Evolutionary conservation across 1,140 invertebrate genomes (phyloP), one percentile per base, ranked within the genome.

Genomic region (Neodiprion lecontei): DNA sequence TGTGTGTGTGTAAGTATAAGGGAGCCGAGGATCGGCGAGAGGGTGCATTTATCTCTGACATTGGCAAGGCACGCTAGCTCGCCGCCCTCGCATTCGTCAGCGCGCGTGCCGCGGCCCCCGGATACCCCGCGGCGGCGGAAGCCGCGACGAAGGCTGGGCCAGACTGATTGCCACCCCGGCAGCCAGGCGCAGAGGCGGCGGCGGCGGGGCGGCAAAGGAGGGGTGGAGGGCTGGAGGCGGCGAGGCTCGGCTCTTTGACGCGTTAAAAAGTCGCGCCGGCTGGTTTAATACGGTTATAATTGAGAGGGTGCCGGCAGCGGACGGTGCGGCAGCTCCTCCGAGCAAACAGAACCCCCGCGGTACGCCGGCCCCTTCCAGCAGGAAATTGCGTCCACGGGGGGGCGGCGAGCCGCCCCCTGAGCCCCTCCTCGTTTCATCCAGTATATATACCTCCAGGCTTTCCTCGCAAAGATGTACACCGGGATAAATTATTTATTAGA

Each of bases 211-310:
- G 2, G 28, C 5, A 5, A 5, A 1, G 28, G 28, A 1, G 28
- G 28, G 28, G 28, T 21, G 17, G 17, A 21, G 28, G 28, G 28
- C 0, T 40, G 28, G 28, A 40, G 28, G 28, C 28, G 28, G 28
- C 28, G 28, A 40, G 28, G 28, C 28, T 40, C 28, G 28, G 28
- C 28, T 61, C 53, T 61, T 61, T 61, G 53, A 61, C 53, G 53
- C 53, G 53, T 61, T 61, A 61, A 61, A 61, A 61, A 61, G 53
- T 61, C 53, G 53, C n/a, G n/a, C 53, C 53, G 53, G n/a, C 53
- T 61, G 53, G 53, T 61, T 61, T 61, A 17, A 61, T 61, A 61
- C 53, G 53, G 53, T 61, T 61, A 61, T 61, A 61, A 61, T 61
- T 61, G 53, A 61, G 53, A 61, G 53, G 53, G 53, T 61, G 53